Conservation (phyloP, 2,113 vertebrate species). For the Spea bombifrons region DNA sequence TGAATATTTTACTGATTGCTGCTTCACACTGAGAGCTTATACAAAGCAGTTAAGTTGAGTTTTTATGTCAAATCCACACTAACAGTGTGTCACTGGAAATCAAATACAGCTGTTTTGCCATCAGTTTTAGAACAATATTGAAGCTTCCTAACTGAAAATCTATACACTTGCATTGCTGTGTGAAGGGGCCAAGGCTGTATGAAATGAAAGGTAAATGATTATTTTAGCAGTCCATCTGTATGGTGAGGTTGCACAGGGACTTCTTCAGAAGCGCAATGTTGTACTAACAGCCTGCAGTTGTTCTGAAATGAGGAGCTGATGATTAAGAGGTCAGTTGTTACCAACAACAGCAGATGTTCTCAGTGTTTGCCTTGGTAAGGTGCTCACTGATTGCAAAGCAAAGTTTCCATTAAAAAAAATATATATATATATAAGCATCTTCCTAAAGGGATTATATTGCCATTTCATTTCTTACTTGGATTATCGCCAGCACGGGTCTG, state of each 20-base stretch:
- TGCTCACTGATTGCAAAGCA: constrained; percentile 53
- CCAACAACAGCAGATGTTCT: constrained; percentile 55
- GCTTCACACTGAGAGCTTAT: not conserved
- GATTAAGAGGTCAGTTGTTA: constrained; percentile 60
- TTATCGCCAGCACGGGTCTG: constrained; percentile 52
- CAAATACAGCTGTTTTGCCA: not conserved
- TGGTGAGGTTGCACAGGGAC: constrained; percentile 34
- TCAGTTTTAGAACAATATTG: constrained; percentile 4
- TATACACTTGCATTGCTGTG: constrained; percentile 1
- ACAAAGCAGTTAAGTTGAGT: not conserved
- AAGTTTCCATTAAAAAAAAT: constrained; percentile 59
- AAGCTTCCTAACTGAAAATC: constrained; percentile 12
- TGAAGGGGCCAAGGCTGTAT: not conserved
- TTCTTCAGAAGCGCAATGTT: constrained; percentile 48
- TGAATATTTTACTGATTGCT: not conserved
- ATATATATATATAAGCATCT: constrained; percentile 51
- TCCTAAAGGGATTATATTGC: constrained; percentile 51
- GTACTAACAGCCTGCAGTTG: constrained; percentile 52
- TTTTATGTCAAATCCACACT: not conserved
- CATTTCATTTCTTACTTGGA: constrained; percentile 53
- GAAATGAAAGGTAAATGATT: constrained; percentile 42
- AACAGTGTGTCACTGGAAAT: not conserved
- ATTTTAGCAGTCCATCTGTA: constrained; percentile 44
- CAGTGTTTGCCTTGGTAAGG: constrained; percentile 51
- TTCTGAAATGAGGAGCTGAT: constrained; percentile 56